Evolutionary conservation across 2,113 vertebrate species (phyloP).

Genomic region (Xenotilapia leptura): DNA sequence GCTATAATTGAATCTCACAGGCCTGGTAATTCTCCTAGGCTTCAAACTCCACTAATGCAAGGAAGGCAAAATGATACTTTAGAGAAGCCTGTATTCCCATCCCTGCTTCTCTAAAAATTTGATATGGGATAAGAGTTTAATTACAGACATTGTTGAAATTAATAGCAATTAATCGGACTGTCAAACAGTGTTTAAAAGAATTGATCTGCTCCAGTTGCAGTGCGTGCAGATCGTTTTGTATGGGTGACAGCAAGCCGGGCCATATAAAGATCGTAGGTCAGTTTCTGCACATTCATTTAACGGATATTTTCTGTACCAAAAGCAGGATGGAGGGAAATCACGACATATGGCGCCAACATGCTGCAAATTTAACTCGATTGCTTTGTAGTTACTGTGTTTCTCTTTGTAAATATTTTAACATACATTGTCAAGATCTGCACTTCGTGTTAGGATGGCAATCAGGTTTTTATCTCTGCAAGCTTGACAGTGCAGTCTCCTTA

Average conservation of each 20-base stretch:
- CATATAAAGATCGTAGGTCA: not conserved
- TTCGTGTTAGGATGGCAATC: slow-evolving; percentile 19
- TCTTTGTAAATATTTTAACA: slow-evolving; percentile 40
- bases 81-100: slow-evolving; percentile 47
- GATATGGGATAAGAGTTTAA: slow-evolving; percentile 56
- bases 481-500: not conserved
- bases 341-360: not conserved
- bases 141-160: slow-evolving; percentile 58
- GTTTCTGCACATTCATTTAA: not conserved
- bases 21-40: slow-evolving; percentile 60
- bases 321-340: not conserved
- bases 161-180: slow-evolving; percentile 47
- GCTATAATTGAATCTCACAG: slow-evolving; percentile 68
- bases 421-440: slow-evolving; percentile 29
- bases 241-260: not conserved
- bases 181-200: slow-evolving; percentile 49
- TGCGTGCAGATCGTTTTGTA: not conserved
- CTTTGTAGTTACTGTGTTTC: not conserved
- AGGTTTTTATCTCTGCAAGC: slow-evolving; percentile 17
- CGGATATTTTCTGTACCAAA: not conserved
- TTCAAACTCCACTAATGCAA: slow-evolving; percentile 55
- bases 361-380: not conserved
- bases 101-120: slow-evolving; percentile 29
- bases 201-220: slow-evolving; percentile 26
- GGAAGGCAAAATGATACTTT: slow-evolving; percentile 41